phyloP scores from a whole-genome alignment of 2,888 invertebrate species.

The Leptarthrus brevirostris region DNA sequence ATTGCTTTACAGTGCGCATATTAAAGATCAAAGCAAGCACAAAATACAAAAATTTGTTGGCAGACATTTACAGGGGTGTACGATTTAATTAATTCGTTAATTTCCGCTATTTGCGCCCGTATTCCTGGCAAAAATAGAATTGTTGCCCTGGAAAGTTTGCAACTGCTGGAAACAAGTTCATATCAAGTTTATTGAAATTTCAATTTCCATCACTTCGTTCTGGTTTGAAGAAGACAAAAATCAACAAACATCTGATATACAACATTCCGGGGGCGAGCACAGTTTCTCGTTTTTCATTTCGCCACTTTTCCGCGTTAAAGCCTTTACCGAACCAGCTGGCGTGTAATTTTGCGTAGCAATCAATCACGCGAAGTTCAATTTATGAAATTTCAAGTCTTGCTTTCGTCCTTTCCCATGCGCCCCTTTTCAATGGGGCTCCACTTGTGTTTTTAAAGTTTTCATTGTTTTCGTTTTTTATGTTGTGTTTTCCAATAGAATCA shows the following conservation, averaged over 20 bases:
- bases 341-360: constrained; percentile 48
- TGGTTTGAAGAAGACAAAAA: constrained; percentile 23
- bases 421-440: background rate
- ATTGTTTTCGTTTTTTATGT: constrained; percentile 1
- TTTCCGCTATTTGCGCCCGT: constrained; percentile 1
- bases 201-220: constrained; percentile 28
- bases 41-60: too few relatives aligned
- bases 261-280: background rate
- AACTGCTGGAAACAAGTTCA: background rate
- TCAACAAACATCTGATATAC: background rate
- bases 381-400: constrained; percentile 35
- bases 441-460: constrained; percentile 23
- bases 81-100: constrained; percentile 37
- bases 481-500: constrained; percentile 26
- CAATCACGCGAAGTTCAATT: constrained; percentile 45
- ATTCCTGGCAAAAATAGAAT: background rate
- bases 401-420: too few relatives aligned
- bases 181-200: constrained; percentile 29
- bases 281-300: constrained; percentile 34
- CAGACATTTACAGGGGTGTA: background rate
- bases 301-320: constrained; percentile 31
- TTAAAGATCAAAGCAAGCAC: constrained; percentile 30
- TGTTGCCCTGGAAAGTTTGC: background rate
- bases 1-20: background rate
- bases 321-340: constrained; percentile 35